Percentiles rank a stretch among this genome's conserved stretches.
Evolutionary conservation across 2,888 invertebrate species (phyloP).

Genomic region (Eupeodes luniger): DNA sequence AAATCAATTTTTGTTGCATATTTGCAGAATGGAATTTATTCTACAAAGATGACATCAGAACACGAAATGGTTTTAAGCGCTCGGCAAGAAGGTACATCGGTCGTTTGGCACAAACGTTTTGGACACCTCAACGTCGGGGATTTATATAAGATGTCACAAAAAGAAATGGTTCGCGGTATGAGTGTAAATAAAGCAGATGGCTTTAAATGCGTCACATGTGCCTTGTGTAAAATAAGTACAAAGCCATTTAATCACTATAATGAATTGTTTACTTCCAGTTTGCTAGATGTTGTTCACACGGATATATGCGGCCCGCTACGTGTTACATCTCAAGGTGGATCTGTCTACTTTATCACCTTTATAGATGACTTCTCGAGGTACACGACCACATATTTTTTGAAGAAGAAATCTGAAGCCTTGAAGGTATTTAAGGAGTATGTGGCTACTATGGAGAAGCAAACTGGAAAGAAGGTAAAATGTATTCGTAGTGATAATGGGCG

Average conservation of each 20-base stretch:
- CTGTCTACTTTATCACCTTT: conserved; percentile 39
- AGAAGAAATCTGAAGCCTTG: conserved; percentile 45
- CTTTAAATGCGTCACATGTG: conserved; percentile 45
- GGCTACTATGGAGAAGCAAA: conserved; percentile 45
- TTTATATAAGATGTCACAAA: conserved; percentile 44
- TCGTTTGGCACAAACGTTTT: conserved; percentile 48
- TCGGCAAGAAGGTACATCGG: conserved; percentile 3
- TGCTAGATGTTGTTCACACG: conserved; percentile 49
- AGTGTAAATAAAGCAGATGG: conserved; percentile 32
- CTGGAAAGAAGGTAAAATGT: conserved; percentile 47
- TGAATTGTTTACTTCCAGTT: conserved; percentile 31
- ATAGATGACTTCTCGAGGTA: conserved; percentile 60
- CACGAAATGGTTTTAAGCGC: conserved; percentile 37
- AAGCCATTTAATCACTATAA: conserved; percentile 43
- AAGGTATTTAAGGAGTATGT: conserved; percentile 52
- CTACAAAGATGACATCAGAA: conserved; percentile 18
- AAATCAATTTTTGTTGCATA: conserved; percentile 24
- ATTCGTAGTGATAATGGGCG: conserved; percentile 50
- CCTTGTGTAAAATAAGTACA: conserved; percentile 36
- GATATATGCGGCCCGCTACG: conserved; percentile 52
- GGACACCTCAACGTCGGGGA: conserved; percentile 45
- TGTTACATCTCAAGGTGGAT: conserved; percentile 30
- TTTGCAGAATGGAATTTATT: conserved; percentile 35
- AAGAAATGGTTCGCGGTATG: conserved; percentile 47
- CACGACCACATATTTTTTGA: conserved; percentile 46